A percentile compares a stretch with the other conserved stretches of the same genome.
Evolutionary conservation across 2,888 invertebrate genomes (phyloP).

Genomic region (Dolichomitus sp.): DNA sequence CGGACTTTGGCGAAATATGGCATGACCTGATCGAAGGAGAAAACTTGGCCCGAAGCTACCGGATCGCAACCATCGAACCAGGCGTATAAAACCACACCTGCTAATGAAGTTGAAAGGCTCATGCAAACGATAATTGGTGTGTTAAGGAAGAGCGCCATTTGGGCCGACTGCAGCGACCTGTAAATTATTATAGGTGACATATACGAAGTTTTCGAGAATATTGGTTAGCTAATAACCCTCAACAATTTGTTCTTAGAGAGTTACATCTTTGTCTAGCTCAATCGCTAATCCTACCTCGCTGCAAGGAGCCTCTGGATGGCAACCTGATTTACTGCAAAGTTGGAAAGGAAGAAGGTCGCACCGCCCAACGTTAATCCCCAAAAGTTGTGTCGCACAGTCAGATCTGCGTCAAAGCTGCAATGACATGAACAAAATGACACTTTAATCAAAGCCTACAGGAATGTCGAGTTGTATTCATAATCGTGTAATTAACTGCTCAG

Average conservation of each 20-base stretch:
- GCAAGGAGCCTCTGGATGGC: conserved; percentile 92
- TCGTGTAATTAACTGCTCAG: background rate
- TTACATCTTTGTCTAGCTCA: background rate
- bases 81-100: conserved; percentile 94
- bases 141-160: conserved; percentile 91
- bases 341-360: conserved; percentile 90
- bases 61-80: conserved; percentile 95
- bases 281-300: conserved; percentile 87
- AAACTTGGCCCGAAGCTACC: conserved; percentile 88
- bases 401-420: conserved; percentile 91
- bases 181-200: background rate
- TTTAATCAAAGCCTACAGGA: background rate
- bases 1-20: conserved; percentile 92
- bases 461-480: background rate
- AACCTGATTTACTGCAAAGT: conserved; percentile 96
- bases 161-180: conserved; percentile 89
- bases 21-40: conserved; percentile 91
- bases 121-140: conserved; percentile 92
- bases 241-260: background rate
- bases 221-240: conserved; percentile 1
- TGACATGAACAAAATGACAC: background rate
- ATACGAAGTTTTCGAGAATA: background rate
- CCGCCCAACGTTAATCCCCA: conserved; percentile 93
- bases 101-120: conserved; percentile 89
- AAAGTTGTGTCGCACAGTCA: conserved; percentile 93